phyloP scores from a whole-genome alignment of 2,113 vertebrate species.

The Oncorhynchus masou region DNA sequence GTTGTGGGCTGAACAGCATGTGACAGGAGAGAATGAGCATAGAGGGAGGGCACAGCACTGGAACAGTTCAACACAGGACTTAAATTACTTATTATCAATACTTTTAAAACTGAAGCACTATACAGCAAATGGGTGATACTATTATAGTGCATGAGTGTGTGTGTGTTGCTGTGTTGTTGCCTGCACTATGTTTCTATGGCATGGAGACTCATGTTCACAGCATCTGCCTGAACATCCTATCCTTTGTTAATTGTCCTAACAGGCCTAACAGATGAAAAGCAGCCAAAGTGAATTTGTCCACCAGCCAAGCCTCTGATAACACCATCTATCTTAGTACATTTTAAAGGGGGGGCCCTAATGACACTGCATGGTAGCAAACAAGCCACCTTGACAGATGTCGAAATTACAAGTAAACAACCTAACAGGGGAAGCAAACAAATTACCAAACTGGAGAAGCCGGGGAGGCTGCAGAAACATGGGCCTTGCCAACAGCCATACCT shows the following conservation, averaged over 20 bases:
- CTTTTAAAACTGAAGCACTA: not conserved
- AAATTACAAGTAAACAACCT: slow-evolving; percentile 67
- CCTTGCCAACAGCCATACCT: slow-evolving; percentile 51
- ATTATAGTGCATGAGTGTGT: not conserved
- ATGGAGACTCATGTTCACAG: too few relatives aligned
- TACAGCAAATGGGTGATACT: not conserved
- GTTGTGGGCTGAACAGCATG: slow-evolving; percentile 29
- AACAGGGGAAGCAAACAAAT: slow-evolving; percentile 61
- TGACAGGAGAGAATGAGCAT: slow-evolving; percentile 26
- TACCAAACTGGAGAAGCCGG: slow-evolving; percentile 26
- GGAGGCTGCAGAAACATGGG: slow-evolving; percentile 26
- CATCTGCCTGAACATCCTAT: too few relatives aligned
- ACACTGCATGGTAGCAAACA: slow-evolving; percentile 58
- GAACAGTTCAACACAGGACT: slow-evolving; percentile 25
- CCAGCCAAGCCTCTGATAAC: slow-evolving; percentile 44
- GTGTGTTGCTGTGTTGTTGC: too few relatives aligned
- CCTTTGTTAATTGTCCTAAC: not conserved
- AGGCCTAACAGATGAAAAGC: not conserved
- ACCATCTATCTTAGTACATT: slow-evolving; percentile 54
- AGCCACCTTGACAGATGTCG: slow-evolving; percentile 69
- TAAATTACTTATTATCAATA: slow-evolving; percentile 14
- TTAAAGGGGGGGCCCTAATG: slow-evolving; percentile 58
- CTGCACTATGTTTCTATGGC: too few relatives aligned
- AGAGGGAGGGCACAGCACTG: slow-evolving; percentile 14
- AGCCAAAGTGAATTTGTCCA: slow-evolving; percentile 4